Evolutionary conservation across 2,888 invertebrate genomes (phyloP).

Genomic region (Leistus spinibarbis): DNA sequence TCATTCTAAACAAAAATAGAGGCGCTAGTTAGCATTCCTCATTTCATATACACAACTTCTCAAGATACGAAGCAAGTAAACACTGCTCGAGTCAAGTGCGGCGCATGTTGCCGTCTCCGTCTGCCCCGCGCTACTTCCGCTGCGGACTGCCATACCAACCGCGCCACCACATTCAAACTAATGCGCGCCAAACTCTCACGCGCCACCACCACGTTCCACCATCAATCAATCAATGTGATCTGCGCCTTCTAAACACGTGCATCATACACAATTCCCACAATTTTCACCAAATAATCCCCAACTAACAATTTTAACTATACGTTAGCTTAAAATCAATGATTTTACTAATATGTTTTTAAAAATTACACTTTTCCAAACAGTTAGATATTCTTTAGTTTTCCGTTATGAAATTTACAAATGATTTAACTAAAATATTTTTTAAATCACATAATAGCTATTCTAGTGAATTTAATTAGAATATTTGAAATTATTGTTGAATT

Average conservation of each 20-base stretch:
- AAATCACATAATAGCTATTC: no score
- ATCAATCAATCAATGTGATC: slow-evolving; percentile 25
- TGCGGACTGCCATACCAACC: slow-evolving; percentile 48
- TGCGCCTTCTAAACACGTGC: slow-evolving; percentile 30
- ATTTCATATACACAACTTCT: slow-evolving; percentile 55
- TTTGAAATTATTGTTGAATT: no score
- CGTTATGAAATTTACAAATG: no score
- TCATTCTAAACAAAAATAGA: slow-evolving; percentile 41
- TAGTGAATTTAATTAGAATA: no score
- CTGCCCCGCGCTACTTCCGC: slow-evolving; percentile 43
- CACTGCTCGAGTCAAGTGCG: slow-evolving; percentile 55
- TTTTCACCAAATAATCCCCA: no score
- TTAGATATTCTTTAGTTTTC: no score
- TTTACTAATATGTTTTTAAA: no score
- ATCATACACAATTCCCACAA: background rate
- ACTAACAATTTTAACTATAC: no score
- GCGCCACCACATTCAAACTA: slow-evolving; percentile 42
- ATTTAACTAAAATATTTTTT: no score
- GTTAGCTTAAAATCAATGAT: no score
- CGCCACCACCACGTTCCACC: slow-evolving; percentile 26
- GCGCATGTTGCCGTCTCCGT: slow-evolving; percentile 37
- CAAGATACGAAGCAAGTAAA: slow-evolving; percentile 60
- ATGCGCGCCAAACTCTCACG: slow-evolving; percentile 40
- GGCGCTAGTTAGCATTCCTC: slow-evolving; percentile 48
- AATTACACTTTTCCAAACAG: no score